Evolutionary conservation across 2,113 vertebrate species (phyloP).

Genomic region (Seriola aureovittata): DNA sequence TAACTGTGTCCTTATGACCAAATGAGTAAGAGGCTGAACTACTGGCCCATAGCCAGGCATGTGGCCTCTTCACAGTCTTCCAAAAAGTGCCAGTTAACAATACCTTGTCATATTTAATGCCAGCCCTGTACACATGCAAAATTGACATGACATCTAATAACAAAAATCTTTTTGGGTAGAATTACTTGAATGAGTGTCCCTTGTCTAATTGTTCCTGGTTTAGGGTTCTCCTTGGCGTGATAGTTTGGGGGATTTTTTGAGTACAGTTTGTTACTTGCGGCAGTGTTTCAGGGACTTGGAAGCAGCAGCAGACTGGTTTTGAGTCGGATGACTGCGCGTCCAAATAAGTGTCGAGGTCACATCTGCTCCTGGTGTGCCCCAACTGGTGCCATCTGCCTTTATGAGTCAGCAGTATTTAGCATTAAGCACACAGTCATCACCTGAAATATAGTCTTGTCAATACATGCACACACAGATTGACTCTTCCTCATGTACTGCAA

Average conservation of each 20-base stretch:
- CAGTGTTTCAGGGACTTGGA: slow-evolving; percentile 15
- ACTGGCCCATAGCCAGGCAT: neutral
- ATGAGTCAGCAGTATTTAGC: slow-evolving; percentile 64
- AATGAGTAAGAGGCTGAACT: slow-evolving; percentile 24
- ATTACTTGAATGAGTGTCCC: too few relatives aligned
- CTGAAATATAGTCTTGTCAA: slow-evolving; percentile 23
- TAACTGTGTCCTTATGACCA: neutral
- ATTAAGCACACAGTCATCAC: slow-evolving; percentile 23
- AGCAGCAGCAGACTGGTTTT: slow-evolving; percentile 46
- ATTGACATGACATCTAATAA: neutral
- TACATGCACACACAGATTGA: neutral
- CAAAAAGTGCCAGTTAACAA: neutral
- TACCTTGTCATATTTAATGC: neutral
- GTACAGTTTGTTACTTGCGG: neutral
- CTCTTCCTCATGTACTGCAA: neutral
- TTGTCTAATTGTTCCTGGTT: neutral
- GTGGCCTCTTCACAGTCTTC: slow-evolving; percentile 6
- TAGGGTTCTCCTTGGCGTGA: neutral
- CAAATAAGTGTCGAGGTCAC: slow-evolving; percentile 63
- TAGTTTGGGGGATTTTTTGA: neutral
- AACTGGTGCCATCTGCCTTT: slow-evolving; percentile 71
- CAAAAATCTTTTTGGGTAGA: neutral
- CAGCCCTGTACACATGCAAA: neutral
- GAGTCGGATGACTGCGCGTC: slow-evolving; percentile 50
- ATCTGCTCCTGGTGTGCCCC: slow-evolving; percentile 67